phyloP scores from a whole-genome alignment of 2,888 invertebrate species.

The Drosophila flavopinicola region DNA sequence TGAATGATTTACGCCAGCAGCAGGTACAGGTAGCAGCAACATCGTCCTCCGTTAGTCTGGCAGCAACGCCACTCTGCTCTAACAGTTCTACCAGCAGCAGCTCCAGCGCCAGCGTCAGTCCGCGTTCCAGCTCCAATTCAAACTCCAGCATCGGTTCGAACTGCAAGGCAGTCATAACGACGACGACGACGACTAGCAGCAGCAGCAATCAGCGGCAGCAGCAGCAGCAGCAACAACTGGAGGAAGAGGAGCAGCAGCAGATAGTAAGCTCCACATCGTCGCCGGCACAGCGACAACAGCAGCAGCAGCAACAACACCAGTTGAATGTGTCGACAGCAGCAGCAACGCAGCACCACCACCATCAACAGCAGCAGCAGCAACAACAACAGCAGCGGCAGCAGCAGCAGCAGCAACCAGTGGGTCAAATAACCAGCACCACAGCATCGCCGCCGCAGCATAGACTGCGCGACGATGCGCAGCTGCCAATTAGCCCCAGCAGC shows the following conservation, averaged over 20 bases:
- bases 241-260: constrained; percentile 51
- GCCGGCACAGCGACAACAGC: constrained; percentile 52
- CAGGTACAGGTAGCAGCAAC: constrained; percentile 78
- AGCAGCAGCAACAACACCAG: constrained; percentile 43
- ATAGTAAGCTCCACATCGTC: constrained; percentile 61
- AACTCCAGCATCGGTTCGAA: constrained; percentile 39
- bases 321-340: constrained; percentile 65
- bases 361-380: constrained; percentile 32
- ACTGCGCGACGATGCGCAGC: constrained; percentile 74
- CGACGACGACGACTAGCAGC: constrained; percentile 21
- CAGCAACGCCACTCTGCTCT: constrained; percentile 42
- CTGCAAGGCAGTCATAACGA: constrained; percentile 33
- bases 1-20: constrained; percentile 78
- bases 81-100: constrained; percentile 34
- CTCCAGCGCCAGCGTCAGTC: constrained; percentile 43
- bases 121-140: constrained; percentile 43
- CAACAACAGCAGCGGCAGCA: constrained; percentile 38
- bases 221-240: constrained; percentile 37
- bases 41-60: constrained; percentile 68
- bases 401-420: constrained; percentile 63
- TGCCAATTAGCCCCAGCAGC: constrained; percentile 48
- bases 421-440: constrained; percentile 83
- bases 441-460: constrained; percentile 76
- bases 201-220: constrained; percentile 10
- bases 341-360: constrained; percentile 34